Evolutionary conservation across 2,113 vertebrate species (phyloP).

Genomic region (Ondatra zibethicus): DNA sequence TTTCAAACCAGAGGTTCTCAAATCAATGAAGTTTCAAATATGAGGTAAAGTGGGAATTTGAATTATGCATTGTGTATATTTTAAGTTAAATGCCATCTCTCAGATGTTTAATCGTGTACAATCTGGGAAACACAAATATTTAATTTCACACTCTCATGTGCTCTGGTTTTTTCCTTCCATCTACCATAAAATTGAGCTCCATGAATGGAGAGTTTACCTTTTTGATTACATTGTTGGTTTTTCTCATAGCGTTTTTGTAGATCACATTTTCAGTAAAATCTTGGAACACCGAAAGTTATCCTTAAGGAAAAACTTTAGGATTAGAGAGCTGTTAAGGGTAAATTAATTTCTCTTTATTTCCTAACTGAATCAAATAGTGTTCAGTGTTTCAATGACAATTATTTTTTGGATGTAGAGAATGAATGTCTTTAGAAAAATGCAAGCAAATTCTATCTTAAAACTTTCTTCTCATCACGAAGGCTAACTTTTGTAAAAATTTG

Average conservation of each 20-base stretch:
- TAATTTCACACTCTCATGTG: constrained; percentile 75
- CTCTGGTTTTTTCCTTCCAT: constrained; percentile 67
- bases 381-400: constrained; percentile 72
- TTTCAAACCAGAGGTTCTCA: constrained; percentile 79
- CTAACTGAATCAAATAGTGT: constrained; percentile 64
- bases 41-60: constrained; percentile 77
- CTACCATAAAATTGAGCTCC: constrained; percentile 57
- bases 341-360: constrained; percentile 18
- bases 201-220: constrained; percentile 70
- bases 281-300: constrained; percentile 73
- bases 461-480: constrained; percentile 78
- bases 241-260: constrained; percentile 69
- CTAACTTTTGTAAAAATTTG: constrained; percentile 85
- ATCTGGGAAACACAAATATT: constrained; percentile 79
- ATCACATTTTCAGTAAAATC: constrained; percentile 58
- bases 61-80: constrained; percentile 77
- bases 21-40: constrained; percentile 84
- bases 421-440: constrained; percentile 58
- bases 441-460: constrained; percentile 81
- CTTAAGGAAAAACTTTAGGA: constrained; percentile 76
- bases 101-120: constrained; percentile 78
- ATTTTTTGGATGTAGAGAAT: constrained; percentile 61
- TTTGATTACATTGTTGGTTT: constrained; percentile 70
- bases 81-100: constrained; percentile 76
- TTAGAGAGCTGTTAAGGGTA: constrained; percentile 30